Conservation (phyloP, 2,888 invertebrate genomes). For the Rhagonycha lutea region DNA sequence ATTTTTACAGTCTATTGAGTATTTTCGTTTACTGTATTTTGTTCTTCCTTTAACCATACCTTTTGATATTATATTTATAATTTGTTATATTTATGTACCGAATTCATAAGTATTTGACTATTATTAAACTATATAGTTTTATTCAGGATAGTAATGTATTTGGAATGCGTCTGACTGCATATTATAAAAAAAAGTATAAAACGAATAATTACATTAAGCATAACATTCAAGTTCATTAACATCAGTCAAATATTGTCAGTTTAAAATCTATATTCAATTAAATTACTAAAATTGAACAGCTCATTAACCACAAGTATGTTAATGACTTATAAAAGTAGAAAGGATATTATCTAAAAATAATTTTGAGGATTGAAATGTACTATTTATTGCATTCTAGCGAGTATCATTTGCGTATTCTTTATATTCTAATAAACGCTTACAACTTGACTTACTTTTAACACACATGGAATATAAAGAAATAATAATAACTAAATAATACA, state of each 20-base stretch:
- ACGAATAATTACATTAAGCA: not conserved
- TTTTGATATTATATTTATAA: too few relatives aligned
- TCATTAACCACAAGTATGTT: not conserved
- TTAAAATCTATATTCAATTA: not conserved
- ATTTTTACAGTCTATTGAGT: too few relatives aligned
- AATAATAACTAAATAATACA: too few relatives aligned
- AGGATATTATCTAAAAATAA: not conserved
- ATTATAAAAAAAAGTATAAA: not conserved
- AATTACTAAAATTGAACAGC: not conserved
- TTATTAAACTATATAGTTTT: too few relatives aligned
- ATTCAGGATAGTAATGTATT: not conserved
- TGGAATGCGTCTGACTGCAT: not conserved
- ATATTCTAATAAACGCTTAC: not conserved
- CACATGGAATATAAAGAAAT: too few relatives aligned
- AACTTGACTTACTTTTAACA: not conserved
- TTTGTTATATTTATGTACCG: too few relatives aligned
- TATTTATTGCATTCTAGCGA: not conserved
- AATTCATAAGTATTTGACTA: too few relatives aligned
- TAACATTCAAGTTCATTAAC: not conserved
- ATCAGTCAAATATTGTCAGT: conserved; percentile 4
- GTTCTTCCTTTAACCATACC: too few relatives aligned
- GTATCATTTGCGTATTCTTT: not conserved
- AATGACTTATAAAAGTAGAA: conserved; percentile 2
- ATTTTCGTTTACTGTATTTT: too few relatives aligned
- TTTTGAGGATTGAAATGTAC: not conserved